A percentile compares a stretch with the other conserved stretches of the same genome.
Evolutionary conservation across 2,888 invertebrate genomes (phyloP).

Genomic region (Agrochola litura): DNA sequence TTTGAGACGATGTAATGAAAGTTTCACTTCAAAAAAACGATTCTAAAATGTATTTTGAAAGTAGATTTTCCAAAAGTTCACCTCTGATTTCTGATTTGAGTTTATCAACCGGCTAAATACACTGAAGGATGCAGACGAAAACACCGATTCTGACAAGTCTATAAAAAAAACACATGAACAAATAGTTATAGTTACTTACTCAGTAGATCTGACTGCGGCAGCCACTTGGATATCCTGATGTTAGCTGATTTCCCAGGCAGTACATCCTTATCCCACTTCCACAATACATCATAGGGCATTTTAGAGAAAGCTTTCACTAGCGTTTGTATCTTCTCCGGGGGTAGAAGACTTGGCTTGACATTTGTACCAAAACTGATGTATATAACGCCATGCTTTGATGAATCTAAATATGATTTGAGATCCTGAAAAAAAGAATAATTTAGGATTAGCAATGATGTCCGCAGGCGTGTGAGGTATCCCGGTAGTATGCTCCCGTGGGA

Average conservation of each 20-base stretch:
- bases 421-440: conserved; percentile 69
- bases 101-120: not conserved
- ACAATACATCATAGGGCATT: conserved; percentile 83
- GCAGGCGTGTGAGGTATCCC: not conserved
- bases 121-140: not conserved
- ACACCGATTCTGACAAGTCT: not conserved
- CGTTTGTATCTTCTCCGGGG: conserved; percentile 72
- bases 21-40: too few relatives aligned
- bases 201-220: conserved; percentile 78
- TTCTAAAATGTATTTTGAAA: too few relatives aligned
- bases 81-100: not conserved
- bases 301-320: conserved; percentile 79
- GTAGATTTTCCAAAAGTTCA: not conserved
- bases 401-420: conserved; percentile 77
- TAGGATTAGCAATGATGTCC: not conserved
- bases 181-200: conserved; percentile 50
- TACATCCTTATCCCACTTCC: conserved; percentile 84
- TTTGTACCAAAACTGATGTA: conserved; percentile 86
- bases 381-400: conserved; percentile 82
- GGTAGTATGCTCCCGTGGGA: not conserved
- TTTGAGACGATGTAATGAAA: too few relatives aligned
- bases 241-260: conserved; percentile 78
- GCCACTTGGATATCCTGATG: conserved; percentile 83
- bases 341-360: conserved; percentile 74
- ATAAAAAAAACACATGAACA: not conserved